A percentile compares a stretch with the other conserved stretches of the same genome.
phyloP scores from a whole-genome alignment of 2,113 vertebrate genomes.

The Bostrychus sinensis region DNA sequence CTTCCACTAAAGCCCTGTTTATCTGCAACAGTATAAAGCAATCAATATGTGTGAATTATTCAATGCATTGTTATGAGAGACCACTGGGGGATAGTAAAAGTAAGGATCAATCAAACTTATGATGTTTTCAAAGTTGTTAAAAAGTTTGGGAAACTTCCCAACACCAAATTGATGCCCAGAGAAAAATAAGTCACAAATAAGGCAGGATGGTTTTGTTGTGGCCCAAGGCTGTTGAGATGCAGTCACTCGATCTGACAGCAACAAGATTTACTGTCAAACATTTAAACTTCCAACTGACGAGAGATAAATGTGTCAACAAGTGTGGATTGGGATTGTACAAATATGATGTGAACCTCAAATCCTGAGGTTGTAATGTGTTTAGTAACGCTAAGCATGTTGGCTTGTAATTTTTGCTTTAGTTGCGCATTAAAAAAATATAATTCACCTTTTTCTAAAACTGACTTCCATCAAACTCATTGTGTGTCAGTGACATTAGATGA shows the following conservation, averaged over 20 bases:
- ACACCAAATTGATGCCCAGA: not conserved
- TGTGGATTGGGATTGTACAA: not conserved
- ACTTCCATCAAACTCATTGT: too few species aligned
- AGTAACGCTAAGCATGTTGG: too few species aligned
- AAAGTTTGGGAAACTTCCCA: not conserved
- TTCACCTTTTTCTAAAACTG: too few species aligned
- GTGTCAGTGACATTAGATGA: too few species aligned
- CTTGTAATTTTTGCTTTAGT: too few species aligned
- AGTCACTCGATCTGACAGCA: not conserved
- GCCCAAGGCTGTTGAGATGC: not conserved
- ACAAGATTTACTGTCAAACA: not conserved
- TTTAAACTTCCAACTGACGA: not conserved
- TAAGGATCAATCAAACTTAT: constrained; percentile 8
- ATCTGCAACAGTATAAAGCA: constrained; percentile 18
- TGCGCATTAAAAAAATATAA: too few species aligned
- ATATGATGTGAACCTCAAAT: too few species aligned
- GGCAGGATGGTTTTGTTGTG: not conserved
- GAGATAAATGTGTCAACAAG: not conserved
- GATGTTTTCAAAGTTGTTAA: not conserved
- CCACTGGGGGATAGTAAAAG: not conserved
- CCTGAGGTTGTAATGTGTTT: too few species aligned
- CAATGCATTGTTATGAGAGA: constrained; percentile 12
- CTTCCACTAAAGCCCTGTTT: constrained; percentile 28
- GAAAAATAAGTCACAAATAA: constrained; percentile 11
- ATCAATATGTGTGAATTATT: constrained; percentile 61